A percentile compares a stretch with the other conserved stretches of the same genome.
These are phyloP conservation scores for Harmothoe impar DNA, from an alignment of 2,888 invertebrate genomes.

Conservation along the genomic window DNA sequence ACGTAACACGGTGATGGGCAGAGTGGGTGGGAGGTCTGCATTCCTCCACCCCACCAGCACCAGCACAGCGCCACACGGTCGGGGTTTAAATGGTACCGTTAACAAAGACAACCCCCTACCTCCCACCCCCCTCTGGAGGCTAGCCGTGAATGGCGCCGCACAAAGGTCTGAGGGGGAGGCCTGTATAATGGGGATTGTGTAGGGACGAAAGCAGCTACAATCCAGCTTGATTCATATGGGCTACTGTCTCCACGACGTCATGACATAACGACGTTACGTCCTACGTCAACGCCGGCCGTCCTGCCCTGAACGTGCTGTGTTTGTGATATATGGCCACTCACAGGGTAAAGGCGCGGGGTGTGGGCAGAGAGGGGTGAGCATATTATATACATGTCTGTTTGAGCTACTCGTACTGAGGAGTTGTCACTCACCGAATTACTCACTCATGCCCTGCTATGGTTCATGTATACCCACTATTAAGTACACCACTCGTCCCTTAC, in stretches of 20 bases:
- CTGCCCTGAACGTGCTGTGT: not conserved
- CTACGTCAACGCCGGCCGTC: not conserved
- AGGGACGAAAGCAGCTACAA: not conserved
- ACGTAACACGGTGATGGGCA: not conserved
- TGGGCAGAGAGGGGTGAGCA: not conserved
- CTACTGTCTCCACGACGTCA: not conserved
- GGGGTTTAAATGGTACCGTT: not conserved
- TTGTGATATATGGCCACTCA: conserved; percentile 35
- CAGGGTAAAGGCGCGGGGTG: not conserved
- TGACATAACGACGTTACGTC: conserved; percentile 47
- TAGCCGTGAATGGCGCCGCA: not conserved
- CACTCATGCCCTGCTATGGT: too few species aligned
- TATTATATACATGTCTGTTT: too few species aligned
- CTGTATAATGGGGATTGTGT: not conserved
- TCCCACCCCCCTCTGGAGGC: not conserved
- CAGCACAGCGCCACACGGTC: not conserved
- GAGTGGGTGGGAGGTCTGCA: not conserved
- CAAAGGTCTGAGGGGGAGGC: not conserved
- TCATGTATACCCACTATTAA: too few species aligned
- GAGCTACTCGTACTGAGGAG: not conserved
- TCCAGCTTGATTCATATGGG: not conserved
- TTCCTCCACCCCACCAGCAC: not conserved
- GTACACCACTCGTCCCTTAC: too few species aligned
- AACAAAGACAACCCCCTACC: conserved; percentile 32
- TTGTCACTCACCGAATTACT: too few species aligned